A percentile compares a stretch with the other conserved stretches of the same genome.
phyloP scores from a whole-genome alignment of 1,140 invertebrate species.

The Oryzaephilus surinamensis region DNA sequence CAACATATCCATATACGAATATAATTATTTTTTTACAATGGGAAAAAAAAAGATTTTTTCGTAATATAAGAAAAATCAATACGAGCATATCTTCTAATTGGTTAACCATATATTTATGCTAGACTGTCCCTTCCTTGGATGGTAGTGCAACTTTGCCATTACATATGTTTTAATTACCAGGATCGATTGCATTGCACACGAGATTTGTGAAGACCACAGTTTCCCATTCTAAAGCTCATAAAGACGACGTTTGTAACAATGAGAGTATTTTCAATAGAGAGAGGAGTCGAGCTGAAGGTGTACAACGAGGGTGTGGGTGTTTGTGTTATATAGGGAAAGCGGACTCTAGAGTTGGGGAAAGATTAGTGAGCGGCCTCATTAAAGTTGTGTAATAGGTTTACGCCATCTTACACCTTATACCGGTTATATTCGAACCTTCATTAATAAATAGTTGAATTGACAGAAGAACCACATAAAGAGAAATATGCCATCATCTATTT shows the following conservation, averaged over 20 bases:
- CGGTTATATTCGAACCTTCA: too few relatives aligned
- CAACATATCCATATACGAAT: background rate
- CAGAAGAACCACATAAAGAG: too few relatives aligned
- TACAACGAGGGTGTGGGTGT: too few relatives aligned
- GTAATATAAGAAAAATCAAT: background rate
- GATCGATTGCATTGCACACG: constrained; percentile 19
- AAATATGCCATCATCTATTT: too few relatives aligned
- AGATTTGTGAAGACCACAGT: constrained; percentile 16
- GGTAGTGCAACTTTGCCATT: constrained; percentile 17
- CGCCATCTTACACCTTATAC: constrained; percentile 24
- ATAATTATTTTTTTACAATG: too few relatives aligned
- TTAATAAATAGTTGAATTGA: too few relatives aligned
- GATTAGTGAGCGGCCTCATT: constrained; percentile 29
- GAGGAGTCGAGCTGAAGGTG: constrained; percentile 7
- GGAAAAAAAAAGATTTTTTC: too few relatives aligned
- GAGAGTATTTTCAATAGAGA: constrained; percentile 7
- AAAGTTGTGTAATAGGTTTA: constrained; percentile 31
- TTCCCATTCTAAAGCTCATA: constrained; percentile 5
- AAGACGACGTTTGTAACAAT: too few relatives aligned
- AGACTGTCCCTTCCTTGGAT: too few relatives aligned
- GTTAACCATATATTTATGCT: background rate
- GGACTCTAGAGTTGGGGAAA: constrained; percentile 15
- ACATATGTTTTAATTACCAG: constrained; percentile 25
- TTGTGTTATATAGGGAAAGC: background rate
- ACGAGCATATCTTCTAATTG: background rate